These are phyloP conservation scores for Oryzias celebensis DNA, from an alignment of 2,113 vertebrate species.

Conservation along the genomic window DNA sequence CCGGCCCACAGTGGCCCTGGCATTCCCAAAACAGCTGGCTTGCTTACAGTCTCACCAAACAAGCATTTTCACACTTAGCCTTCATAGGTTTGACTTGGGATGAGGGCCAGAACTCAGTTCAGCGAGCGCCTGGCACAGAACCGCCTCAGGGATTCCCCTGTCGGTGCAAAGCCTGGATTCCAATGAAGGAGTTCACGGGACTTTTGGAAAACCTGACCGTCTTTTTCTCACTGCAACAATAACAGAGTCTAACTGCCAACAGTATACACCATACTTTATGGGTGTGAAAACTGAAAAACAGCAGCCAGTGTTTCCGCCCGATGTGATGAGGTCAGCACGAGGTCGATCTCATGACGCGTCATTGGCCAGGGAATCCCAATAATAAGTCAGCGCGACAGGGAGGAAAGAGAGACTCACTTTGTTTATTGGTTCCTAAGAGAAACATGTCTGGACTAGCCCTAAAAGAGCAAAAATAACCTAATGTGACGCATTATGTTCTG, in stretches of 20 bases:
- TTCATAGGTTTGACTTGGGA: conserved; percentile 18
- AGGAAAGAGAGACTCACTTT: conserved; percentile 44
- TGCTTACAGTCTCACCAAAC: conserved; percentile 33
- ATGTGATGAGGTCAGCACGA: conserved; percentile 40
- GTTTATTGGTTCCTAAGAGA: conserved; percentile 52
- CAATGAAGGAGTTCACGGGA: conserved; percentile 36
- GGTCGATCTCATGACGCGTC: conserved; percentile 42
- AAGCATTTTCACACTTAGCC: conserved; percentile 1
- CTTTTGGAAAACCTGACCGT: conserved; percentile 49
- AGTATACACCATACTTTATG: conserved; percentile 4
- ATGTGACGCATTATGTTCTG: conserved; percentile 21
- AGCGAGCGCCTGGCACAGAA: conserved; percentile 49
- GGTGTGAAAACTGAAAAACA: conserved; percentile 7
- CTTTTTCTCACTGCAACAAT: conserved; percentile 40
- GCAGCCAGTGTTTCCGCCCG: conserved; percentile 38
- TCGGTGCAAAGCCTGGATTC: conserved; percentile 32
- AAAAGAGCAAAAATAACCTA: conserved; percentile 30
- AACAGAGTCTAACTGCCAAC: conserved; percentile 10
- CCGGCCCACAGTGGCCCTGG: conserved; percentile 52
- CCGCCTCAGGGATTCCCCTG: conserved; percentile 60
- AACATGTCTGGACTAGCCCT: conserved; percentile 61
- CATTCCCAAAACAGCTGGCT: conserved; percentile 72
- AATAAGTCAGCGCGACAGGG: conserved; percentile 9
- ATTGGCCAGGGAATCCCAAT: conserved; percentile 62
- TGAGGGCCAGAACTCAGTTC: conserved; percentile 4